These are phyloP conservation scores for Sporophila hypoxantha DNA, from an alignment of 2,113 vertebrate genomes.

Conservation along the genomic window DNA sequence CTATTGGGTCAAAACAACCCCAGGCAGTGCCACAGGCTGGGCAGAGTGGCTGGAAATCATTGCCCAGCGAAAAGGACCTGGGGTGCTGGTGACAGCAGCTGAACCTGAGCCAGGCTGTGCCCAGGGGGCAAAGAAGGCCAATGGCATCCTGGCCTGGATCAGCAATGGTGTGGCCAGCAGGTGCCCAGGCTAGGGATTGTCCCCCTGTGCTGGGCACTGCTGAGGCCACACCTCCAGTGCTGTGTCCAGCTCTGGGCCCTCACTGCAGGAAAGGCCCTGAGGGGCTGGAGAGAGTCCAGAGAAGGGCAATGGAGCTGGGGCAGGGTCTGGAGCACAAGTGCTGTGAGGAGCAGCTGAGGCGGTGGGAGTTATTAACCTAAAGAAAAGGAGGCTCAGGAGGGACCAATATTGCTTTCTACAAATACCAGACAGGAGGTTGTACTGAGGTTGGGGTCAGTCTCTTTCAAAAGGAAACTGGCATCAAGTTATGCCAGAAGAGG, in stretches of 20 bases:
- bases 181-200: neutral
- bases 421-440: neutral
- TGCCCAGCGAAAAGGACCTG: no score
- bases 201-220: neutral
- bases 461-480: neutral
- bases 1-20: neutral
- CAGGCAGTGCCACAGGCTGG: neutral
- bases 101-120: neutral
- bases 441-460: neutral
- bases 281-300: neutral
- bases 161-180: neutral
- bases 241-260: neutral
- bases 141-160: neutral
- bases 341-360: neutral
- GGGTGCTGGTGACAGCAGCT: neutral
- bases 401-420: neutral
- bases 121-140: neutral
- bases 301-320: neutral
- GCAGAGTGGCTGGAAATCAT: neutral
- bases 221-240: neutral
- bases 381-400: neutral
- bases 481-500: neutral
- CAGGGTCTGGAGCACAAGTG: neutral
- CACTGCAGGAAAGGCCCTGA: neutral
- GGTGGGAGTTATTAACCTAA: accelerated